Evolutionary conservation across 2,113 vertebrate species (phyloP).

Genomic region (Channa argus): DNA sequence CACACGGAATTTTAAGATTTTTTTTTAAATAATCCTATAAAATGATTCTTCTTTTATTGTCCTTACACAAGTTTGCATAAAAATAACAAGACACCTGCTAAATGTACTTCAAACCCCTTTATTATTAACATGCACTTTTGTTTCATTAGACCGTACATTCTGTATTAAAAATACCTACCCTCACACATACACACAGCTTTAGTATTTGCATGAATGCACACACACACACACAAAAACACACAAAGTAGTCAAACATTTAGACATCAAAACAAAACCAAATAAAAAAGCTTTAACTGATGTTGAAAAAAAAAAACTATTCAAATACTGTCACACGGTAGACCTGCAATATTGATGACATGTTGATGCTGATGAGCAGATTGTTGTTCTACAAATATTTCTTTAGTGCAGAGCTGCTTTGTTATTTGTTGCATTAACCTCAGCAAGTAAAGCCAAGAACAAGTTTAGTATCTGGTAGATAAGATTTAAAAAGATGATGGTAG

Average conservation of each 20-base stretch:
- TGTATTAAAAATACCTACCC: constrained; percentile 27
- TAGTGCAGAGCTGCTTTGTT: constrained; percentile 1
- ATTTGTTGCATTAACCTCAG: background rate
- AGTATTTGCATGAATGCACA: background rate
- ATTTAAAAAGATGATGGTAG: too few species aligned
- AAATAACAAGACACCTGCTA: background rate
- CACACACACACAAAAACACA: constrained; percentile 15
- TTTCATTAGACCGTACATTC: constrained; percentile 26
- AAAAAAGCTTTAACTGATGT: constrained; percentile 29
- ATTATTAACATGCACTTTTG: constrained; percentile 42
- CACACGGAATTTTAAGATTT: background rate
- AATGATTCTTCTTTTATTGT: too few species aligned
- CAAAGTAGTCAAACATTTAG: constrained; percentile 8
- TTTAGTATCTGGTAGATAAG: too few species aligned
- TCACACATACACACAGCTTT: constrained; percentile 3
- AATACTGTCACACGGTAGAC: background rate
- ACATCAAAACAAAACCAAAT: background rate
- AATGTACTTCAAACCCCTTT: constrained; percentile 47
- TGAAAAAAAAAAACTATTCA: background rate
- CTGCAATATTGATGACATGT: background rate
- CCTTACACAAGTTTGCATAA: background rate
- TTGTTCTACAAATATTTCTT: background rate
- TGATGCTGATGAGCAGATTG: background rate
- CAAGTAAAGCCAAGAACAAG: background rate
- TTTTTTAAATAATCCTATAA: too few species aligned